Evolutionary conservation across 2,888 invertebrate genomes (phyloP).

Genomic region (Autographa pulchrina): DNA sequence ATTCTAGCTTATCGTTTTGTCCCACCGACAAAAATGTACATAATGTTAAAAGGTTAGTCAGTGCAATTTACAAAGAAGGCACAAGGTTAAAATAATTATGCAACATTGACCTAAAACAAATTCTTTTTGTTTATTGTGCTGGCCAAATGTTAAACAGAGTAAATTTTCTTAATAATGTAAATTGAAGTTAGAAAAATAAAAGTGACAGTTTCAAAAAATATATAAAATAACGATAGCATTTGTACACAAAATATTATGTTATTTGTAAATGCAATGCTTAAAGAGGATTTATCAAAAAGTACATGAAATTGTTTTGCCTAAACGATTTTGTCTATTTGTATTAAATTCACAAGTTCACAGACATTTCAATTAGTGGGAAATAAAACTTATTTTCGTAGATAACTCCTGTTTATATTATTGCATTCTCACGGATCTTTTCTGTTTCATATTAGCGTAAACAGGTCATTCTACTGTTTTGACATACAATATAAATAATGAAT

Average conservation of each 20-base stretch:
- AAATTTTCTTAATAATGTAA: conserved; percentile 55
- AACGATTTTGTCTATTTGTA: conserved; percentile 12
- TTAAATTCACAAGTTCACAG: too few species aligned
- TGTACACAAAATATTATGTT: conserved; percentile 27
- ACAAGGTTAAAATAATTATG: conserved; percentile 15
- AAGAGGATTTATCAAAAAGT: conserved; percentile 57
- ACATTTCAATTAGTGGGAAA: conserved; percentile 14
- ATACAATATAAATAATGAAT: conserved; percentile 48
- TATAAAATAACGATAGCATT: conserved; percentile 47
- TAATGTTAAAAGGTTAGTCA: conserved; percentile 63
- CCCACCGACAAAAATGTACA: conserved; percentile 77
- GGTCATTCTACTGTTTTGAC: conserved; percentile 54
- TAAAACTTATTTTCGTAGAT: conserved; percentile 31
- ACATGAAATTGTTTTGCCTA: conserved; percentile 27
- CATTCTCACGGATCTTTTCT: conserved; percentile 29
- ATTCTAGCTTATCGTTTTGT: conserved; percentile 80
- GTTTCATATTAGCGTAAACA: conserved; percentile 37
- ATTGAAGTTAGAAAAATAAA: conserved; percentile 44
- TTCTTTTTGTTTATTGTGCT: conserved; percentile 58
- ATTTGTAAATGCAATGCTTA: conserved; percentile 55
- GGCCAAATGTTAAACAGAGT: conserved; percentile 40
- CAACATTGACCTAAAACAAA: conserved; percentile 38
- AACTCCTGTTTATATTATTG: conserved; percentile 35
- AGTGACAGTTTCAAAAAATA: conserved; percentile 40
- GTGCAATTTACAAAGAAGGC: conserved; percentile 61